These are phyloP conservation scores for Trogon melanurus DNA, from an alignment of 2,113 vertebrate genomes.

Conservation along the genomic window DNA sequence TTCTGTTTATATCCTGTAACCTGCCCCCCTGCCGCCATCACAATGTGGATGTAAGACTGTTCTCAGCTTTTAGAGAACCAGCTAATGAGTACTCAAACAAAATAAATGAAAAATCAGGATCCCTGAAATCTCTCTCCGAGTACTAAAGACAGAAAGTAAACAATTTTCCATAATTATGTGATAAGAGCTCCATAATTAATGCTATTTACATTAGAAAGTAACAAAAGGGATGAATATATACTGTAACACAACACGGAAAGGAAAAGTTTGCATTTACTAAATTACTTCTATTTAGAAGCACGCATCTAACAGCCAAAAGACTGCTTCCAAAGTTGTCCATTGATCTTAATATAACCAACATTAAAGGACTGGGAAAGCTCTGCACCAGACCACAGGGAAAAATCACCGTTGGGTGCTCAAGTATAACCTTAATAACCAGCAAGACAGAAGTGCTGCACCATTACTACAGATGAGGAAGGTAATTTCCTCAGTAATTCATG, in stretches of 20 bases:
- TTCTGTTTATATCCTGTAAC: too few species aligned
- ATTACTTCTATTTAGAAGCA: constrained; percentile 37
- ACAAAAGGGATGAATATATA: constrained; percentile 42
- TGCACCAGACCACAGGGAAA: neutral
- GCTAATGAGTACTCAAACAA: neutral
- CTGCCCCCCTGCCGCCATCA: neutral
- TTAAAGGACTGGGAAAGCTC: neutral
- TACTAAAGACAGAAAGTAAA: neutral
- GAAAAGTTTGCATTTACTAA: constrained; percentile 53
- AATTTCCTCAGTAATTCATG: neutral
- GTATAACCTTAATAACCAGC: neutral
- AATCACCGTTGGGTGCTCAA: neutral
- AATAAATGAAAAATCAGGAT: neutral
- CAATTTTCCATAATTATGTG: neutral
- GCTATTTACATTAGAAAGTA: constrained; percentile 69
- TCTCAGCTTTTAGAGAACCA: neutral
- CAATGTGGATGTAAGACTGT: neutral
- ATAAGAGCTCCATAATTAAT: constrained; percentile 48
- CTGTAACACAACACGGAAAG: constrained; percentile 6
- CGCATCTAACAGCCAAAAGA: neutral
- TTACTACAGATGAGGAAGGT: neutral
- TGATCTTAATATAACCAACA: neutral
- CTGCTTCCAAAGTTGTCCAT: neutral
- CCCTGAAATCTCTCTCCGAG: neutral
- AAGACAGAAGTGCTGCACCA: neutral